Percentiles rank a stretch among this genome's conserved stretches.
These are phyloP conservation scores for Litoditis marina DNA, from an alignment of 2,888 invertebrate genomes.

Conservation along the genomic window DNA sequence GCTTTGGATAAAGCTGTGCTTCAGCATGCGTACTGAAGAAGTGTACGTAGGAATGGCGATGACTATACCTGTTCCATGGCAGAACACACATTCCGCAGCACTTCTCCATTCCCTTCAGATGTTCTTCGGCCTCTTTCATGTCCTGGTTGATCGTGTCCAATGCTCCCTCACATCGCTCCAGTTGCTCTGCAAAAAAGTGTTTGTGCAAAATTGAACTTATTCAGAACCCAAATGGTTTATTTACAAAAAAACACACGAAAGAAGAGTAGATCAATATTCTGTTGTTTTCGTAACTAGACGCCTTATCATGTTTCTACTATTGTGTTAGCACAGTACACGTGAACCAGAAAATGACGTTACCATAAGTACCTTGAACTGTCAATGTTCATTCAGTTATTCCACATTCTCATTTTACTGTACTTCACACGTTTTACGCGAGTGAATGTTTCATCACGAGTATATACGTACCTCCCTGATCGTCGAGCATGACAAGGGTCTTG, in stretches of 20 bases:
- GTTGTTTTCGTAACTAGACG: not conserved
- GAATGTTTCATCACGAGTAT: no score
- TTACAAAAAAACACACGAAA: not conserved
- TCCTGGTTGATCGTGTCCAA: constrained; percentile 99
- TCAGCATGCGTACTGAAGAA: no score
- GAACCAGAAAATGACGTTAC: no score
- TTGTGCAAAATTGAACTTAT: not conserved
- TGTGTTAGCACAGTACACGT: no score
- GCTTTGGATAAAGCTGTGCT: not conserved
- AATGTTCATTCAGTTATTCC: no score
- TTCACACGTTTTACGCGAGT: no score
- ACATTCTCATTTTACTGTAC: no score
- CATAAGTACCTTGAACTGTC: no score
- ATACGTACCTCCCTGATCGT: constrained; percentile 62
- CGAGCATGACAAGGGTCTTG: constrained; percentile 62
- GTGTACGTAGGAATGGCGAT: not conserved
- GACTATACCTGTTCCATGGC: constrained; percentile 98
- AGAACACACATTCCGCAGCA: constrained; percentile 97
- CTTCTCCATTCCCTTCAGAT: constrained; percentile 97
- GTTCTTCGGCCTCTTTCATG: constrained; percentile 99
- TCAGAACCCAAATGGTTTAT: not conserved
- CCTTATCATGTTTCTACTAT: no score
- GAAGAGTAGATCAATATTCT: not conserved
- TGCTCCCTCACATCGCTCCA: constrained; percentile 98
- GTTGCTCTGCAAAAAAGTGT: constrained; percentile 75